phyloP scores from a whole-genome alignment of 2,797 vertebrate genomes.

The Anomalospiza imberbis region DNA sequence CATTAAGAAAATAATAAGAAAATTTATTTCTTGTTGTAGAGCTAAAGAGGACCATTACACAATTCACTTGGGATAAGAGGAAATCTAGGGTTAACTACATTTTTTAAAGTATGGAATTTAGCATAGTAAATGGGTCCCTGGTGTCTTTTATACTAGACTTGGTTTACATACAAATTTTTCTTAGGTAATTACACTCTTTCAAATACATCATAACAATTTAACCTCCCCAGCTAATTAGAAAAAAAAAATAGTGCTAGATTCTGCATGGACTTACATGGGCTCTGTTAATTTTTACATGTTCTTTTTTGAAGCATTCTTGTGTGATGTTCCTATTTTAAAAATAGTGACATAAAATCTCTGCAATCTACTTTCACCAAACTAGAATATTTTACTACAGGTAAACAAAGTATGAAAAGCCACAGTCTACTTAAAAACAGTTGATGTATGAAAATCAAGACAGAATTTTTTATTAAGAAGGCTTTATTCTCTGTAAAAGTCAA shows the following conservation, averaged over 20 bases:
- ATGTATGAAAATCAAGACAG: neutral
- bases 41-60: neutral
- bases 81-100: neutral
- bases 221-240: neutral
- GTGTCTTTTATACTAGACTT: neutral
- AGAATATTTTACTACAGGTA: neutral
- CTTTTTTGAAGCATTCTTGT: neutral
- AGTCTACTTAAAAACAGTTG: neutral
- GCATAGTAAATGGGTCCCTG: neutral
- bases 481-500: constrained; percentile 13
- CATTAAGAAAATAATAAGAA: neutral
- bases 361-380: neutral
- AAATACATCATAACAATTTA: neutral
- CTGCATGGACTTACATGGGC: neutral
- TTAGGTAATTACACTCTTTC: neutral
- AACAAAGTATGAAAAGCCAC: neutral
- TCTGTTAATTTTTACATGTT: neutral
- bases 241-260: neutral
- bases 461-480: neutral
- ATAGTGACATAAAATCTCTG: neutral
- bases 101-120: neutral
- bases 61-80: neutral
- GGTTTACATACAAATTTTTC: neutral
- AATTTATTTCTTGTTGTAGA: neutral
- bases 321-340: neutral